Conservation (phyloP, 2,113 vertebrate genomes). For the Lepisosteus osseus region DNA sequence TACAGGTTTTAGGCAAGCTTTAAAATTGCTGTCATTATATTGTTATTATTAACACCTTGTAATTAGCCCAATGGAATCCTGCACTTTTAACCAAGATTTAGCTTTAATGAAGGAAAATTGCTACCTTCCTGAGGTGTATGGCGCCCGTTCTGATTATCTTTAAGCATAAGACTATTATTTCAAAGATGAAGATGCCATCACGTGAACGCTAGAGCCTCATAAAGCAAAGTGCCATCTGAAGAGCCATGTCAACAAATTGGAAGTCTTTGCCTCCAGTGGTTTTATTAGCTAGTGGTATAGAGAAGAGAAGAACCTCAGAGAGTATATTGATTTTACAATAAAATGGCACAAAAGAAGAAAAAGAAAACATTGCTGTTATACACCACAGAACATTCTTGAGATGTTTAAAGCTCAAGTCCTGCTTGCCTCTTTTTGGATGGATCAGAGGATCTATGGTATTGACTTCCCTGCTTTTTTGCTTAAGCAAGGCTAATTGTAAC, state of each 20-base stretch:
- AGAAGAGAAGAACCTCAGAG: too few species aligned
- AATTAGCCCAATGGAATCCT: constrained; percentile 95
- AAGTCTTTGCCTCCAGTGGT: neutral
- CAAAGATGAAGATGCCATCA: constrained; percentile 70
- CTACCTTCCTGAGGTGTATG: constrained; percentile 93
- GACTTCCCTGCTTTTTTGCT: too few species aligned
- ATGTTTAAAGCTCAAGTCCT: too few species aligned
- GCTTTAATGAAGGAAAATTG: constrained; percentile 97
- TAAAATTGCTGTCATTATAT: constrained; percentile 97
- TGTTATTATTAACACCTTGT: constrained; percentile 99
- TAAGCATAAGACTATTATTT: constrained; percentile 85
- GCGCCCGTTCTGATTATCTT: constrained; percentile 91
- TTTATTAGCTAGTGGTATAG: neutral
- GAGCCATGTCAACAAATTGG: constrained; percentile 22
- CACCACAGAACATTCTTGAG: too few species aligned
- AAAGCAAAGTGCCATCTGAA: constrained; percentile 31
- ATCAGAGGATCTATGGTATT: too few species aligned
- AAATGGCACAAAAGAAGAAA: too few species aligned
- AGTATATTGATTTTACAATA: too few species aligned
- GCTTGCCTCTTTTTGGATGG: too few species aligned
- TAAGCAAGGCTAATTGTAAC: too few species aligned
- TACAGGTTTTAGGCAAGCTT: constrained; percentile 86
- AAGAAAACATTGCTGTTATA: too few species aligned
- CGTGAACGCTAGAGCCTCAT: constrained; percentile 68
- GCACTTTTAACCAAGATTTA: constrained; percentile 96